Percentiles rank a stretch among this genome's conserved stretches.
phyloP scores from a whole-genome alignment of 2,888 invertebrate species.

The Luperina testacea region DNA sequence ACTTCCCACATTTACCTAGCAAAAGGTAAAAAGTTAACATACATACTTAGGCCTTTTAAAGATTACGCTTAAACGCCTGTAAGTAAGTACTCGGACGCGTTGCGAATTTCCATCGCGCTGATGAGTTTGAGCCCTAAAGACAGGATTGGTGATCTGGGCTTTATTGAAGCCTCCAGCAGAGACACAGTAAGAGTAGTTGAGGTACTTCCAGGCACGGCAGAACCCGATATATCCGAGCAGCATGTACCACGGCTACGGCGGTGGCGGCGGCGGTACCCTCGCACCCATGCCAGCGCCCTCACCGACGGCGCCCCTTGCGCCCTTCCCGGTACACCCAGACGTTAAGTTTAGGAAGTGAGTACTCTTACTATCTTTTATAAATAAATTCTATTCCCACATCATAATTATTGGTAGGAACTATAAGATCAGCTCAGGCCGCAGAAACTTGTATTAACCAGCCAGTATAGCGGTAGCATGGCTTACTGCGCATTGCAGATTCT shows the following conservation, averaged over 20 bases:
- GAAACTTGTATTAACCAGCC: background rate
- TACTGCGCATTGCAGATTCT: background rate
- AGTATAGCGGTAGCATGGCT: background rate
- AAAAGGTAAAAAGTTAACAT: background rate
- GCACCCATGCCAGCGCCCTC: slow-evolving; percentile 87
- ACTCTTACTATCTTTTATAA: background rate
- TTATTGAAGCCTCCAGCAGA: background rate
- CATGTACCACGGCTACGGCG: slow-evolving; percentile 90
- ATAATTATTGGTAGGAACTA: background rate
- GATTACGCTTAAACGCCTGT: background rate
- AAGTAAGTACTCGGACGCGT: background rate
- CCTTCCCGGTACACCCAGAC: slow-evolving; percentile 97
- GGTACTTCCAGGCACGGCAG: slow-evolving; percentile 86
- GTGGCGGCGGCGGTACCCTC: slow-evolving; percentile 79
- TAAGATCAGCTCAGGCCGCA: background rate
- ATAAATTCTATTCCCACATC: background rate
- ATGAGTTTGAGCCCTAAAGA: background rate
- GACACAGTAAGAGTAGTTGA: background rate
- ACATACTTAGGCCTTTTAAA: background rate
- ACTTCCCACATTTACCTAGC: background rate
- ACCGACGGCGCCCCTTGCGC: slow-evolving; percentile 86
- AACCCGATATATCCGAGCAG: slow-evolving; percentile 89
- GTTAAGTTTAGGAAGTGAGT: slow-evolving; percentile 94
- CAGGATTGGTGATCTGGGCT: background rate
- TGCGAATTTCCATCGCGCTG: background rate